phyloP scores from a whole-genome alignment of 2,888 invertebrate species.

The Caenorhabditis macrosperma region DNA sequence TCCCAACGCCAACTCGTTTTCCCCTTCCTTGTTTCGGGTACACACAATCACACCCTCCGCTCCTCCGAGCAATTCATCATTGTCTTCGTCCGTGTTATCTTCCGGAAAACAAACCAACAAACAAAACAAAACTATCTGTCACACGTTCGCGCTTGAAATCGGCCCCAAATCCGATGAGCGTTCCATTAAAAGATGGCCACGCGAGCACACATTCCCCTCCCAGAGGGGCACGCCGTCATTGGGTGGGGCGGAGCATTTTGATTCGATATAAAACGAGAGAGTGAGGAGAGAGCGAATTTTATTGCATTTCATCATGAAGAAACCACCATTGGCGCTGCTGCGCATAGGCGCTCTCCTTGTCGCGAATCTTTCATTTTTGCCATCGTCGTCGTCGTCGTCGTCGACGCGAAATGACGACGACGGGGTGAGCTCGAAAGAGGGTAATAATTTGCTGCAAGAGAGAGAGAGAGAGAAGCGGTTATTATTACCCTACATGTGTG shows the following conservation, averaged over 20 bases:
- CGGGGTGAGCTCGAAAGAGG: neutral
- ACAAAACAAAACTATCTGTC: too few species aligned
- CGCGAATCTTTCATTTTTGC: neutral
- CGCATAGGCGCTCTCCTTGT: too few species aligned
- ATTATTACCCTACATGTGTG: conserved; percentile 2
- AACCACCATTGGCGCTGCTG: neutral
- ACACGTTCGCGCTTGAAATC: too few species aligned
- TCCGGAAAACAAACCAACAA: neutral
- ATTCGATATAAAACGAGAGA: neutral
- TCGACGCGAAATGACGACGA: neutral
- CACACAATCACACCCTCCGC: too few species aligned
- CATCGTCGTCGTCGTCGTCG: neutral
- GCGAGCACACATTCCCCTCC: neutral
- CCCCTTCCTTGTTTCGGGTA: neutral
- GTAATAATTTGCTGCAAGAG: neutral
- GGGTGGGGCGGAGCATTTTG: neutral
- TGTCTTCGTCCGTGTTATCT: neutral
- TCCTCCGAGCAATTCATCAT: conserved; percentile 10
- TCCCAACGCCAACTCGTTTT: conserved; percentile 20
- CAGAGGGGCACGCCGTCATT: neutral
- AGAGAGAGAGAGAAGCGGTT: neutral
- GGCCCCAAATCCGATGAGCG: conserved; percentile 18
- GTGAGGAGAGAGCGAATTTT: neutral
- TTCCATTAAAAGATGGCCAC: conserved; percentile 42
- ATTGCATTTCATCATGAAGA: neutral